Evolutionary conservation across 1,140 invertebrate genomes (phyloP), one percentile per base, ranked within the genome.

Genomic region (Drosophila sturtevanti): DNA sequence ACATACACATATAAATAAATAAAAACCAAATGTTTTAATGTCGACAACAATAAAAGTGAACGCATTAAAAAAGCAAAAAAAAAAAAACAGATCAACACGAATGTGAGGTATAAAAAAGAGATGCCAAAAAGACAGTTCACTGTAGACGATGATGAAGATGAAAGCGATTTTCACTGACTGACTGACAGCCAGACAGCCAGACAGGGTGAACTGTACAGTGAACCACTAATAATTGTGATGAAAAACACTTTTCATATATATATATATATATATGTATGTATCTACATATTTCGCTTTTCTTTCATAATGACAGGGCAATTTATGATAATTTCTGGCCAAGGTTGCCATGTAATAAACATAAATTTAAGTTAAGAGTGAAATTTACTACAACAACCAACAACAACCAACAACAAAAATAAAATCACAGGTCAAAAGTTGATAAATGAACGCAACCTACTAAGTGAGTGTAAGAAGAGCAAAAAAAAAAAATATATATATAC

Each of bases 261-360:
- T 81, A n/a, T n/a, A n/a, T n/a, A n/a, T n/a, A n/a, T n/a, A n/a
- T n/a, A n/a, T n/a, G n/a, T n/a, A n/a, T n/a, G n/a, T n/a, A n/a
- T n/a, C n/a, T 86, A 81, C 86, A 81, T 78, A 86, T 86, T 86
- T 64, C 52, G 58, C 66, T 81, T 81, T 73, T 81, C 59, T 54
- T 58, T 51, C 65, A 68, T 89, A 86, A 86, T 86, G 82, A 86
- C 79, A 76, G 74, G 73, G 82, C 82, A 87, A 87, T 87, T 87
- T 87, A 89, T 87, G 68, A 77, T 87, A 77, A 89, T 87, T 89
- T 77, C 79, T 70, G 85, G 75, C 67, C 86, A 68, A 77, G 82
- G 84, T 86, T 79, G 41, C 44, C 79, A 34, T 64, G 73, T 51
- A 70, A 77, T 77, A 77, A 77, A 73, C 84, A 87, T 87, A 87